Conservation (phyloP, 2,888 invertebrate genomes). For the Coenonympha glycerion region DNA sequence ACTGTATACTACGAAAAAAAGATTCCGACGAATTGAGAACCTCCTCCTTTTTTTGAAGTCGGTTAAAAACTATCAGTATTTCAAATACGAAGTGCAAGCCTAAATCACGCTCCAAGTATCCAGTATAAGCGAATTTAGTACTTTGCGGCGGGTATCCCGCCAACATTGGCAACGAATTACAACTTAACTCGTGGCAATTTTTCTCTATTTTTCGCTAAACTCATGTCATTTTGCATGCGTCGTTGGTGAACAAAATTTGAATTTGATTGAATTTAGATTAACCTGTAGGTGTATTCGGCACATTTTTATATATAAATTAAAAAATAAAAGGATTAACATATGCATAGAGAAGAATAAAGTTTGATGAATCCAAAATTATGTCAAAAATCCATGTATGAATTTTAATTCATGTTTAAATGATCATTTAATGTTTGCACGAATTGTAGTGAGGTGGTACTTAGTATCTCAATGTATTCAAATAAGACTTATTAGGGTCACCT, state of each 20-base stretch:
- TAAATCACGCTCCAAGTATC: conserved; percentile 8
- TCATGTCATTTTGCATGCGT: conserved; percentile 56
- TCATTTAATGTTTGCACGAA: no score
- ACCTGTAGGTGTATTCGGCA: no score
- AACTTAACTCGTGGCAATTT: conserved; percentile 69
- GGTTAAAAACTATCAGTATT: conserved; percentile 4
- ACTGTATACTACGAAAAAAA: no score
- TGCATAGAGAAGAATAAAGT: conserved; percentile 9
- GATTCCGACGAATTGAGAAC: no score
- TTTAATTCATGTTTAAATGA: conserved; percentile 13
- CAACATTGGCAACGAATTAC: conserved; percentile 65
- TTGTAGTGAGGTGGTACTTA: no score
- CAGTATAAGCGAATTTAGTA: conserved; percentile 21
- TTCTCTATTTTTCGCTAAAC: conserved; percentile 52
- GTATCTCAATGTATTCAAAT: no score
- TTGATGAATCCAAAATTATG: conserved; percentile 16
- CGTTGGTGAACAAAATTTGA: conserved; percentile 40
- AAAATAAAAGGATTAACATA: neutral
- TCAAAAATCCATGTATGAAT: conserved; percentile 11
- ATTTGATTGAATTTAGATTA: no score
- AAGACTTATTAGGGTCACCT: no score
- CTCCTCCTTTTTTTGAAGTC: neutral
- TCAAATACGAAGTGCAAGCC: neutral
- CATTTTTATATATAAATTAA: no score
- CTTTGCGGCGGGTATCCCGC: conserved; percentile 33